These are phyloP conservation scores for Parasteatoda lunata DNA, from an alignment of 2,888 invertebrate species.

Conservation along the genomic window DNA sequence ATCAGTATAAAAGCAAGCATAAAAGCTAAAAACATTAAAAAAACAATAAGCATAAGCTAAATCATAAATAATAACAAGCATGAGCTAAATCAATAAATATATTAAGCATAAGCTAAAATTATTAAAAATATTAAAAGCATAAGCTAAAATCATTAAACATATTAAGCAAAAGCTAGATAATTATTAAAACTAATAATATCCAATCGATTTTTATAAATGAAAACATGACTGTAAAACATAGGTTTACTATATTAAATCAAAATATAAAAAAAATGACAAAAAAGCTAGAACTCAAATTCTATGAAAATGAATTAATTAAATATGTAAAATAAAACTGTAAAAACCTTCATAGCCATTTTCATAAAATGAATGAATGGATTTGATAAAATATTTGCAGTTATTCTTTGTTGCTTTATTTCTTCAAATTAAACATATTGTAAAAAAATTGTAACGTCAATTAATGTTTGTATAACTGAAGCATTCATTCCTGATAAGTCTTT, in stretches of 20 bases:
- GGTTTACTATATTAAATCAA: conserved; percentile 53
- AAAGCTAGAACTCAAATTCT: no score
- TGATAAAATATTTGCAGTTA: no score
- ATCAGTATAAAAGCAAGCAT: background rate
- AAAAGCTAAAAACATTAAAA: background rate
- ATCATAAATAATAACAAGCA: conserved; percentile 37
- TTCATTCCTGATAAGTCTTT: no score
- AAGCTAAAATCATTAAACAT: background rate
- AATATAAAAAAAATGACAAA: background rate
- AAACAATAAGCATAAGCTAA: conserved; percentile 48
- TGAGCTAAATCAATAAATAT: no score
- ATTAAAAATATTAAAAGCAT: background rate
- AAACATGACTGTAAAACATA: conserved; percentile 47
- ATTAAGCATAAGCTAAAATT: background rate
- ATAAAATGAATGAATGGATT: no score
- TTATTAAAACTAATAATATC: background rate
- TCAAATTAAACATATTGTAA: no score
- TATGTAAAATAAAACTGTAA: no score
- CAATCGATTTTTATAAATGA: background rate
- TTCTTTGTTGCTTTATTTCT: no score
- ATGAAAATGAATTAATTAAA: no score
- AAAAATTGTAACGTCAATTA: no score
- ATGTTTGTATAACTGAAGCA: no score
- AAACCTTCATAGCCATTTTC: no score
- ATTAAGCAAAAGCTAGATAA: background rate